Conservation (phyloP, 2,888 invertebrate species). For the Apodemia hepburni region DNA sequence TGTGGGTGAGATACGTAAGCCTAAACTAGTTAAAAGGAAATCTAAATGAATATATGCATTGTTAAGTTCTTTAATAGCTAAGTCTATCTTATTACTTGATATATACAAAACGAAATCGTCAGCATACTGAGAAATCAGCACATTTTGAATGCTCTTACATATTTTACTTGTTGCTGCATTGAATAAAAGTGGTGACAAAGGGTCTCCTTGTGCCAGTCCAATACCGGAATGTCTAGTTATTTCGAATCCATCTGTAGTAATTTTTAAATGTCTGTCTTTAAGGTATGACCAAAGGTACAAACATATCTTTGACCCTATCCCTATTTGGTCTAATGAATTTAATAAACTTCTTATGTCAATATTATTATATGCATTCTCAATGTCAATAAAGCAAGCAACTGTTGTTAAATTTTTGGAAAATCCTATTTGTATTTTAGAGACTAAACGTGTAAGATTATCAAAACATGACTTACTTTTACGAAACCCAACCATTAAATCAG, state of each 20-base stretch:
- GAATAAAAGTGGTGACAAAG: slow-evolving; percentile 19
- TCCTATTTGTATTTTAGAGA: slow-evolving; percentile 24
- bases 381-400: slow-evolving; percentile 22
- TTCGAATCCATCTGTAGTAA: slow-evolving; percentile 7
- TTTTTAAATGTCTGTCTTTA: slow-evolving; percentile 22
- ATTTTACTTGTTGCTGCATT: slow-evolving; percentile 18
- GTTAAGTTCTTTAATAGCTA: not conserved
- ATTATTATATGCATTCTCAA: slow-evolving; percentile 24
- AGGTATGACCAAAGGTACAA: slow-evolving; percentile 31
- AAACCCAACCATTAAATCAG: slow-evolving; percentile 19
- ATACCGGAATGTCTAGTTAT: not conserved
- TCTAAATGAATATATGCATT: not conserved
- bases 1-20: not conserved
- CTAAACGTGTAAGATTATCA: slow-evolving; percentile 21
- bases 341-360: slow-evolving; percentile 20
- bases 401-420: slow-evolving; percentile 22
- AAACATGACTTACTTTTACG: slow-evolving; percentile 21
- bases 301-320: slow-evolving; percentile 28
- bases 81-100: not conserved
- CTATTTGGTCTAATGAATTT: slow-evolving; percentile 23
- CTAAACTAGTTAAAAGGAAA: not conserved
- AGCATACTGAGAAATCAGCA: slow-evolving; percentile 16
- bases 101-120: not conserved
- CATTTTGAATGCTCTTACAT: not conserved
- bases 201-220: slow-evolving; percentile 16